Percentiles rank a stretch among this genome's conserved stretches.
These are phyloP conservation scores for Sinocyclocheilus rhinocerous DNA, from an alignment of 2,113 vertebrate species.

Conservation along the genomic window DNA sequence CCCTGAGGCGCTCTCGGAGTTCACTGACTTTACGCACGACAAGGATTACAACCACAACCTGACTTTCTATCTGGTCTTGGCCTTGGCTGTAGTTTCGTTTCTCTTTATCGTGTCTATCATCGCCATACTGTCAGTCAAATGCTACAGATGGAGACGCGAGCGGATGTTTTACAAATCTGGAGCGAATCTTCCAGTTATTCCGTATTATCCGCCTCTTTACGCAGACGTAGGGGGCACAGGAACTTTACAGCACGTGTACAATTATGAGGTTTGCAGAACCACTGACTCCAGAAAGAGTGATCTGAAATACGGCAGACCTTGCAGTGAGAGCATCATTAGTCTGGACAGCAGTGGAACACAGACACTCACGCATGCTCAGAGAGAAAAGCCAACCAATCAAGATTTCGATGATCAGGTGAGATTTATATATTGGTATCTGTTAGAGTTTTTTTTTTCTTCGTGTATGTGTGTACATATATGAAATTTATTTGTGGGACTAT, in stretches of 20 bases:
- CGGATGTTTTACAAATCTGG: neutral
- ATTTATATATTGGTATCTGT: neutral
- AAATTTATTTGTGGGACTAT: no score
- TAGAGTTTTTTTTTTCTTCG: neutral
- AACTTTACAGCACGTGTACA: slow-evolving; percentile 23
- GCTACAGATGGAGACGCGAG: slow-evolving; percentile 17
- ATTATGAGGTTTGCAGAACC: slow-evolving; percentile 21
- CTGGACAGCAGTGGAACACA: slow-evolving; percentile 1
- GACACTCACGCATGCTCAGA: neutral
- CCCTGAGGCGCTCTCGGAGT: neutral
- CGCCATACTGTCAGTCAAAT: neutral
- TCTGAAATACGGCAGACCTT: neutral
- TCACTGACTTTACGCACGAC: slow-evolving; percentile 7
- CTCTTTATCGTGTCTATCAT: slow-evolving; percentile 17
- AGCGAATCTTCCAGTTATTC: slow-evolving; percentile 5
- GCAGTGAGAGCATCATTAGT: slow-evolving; percentile 15
- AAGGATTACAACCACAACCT: slow-evolving; percentile 2
- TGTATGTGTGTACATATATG: neutral
- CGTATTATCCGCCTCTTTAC: slow-evolving; percentile 18
- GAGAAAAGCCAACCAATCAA: neutral
- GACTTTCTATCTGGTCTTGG: neutral
- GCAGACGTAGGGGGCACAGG: slow-evolving; percentile 16
- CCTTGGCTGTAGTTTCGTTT: neutral
- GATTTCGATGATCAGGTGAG: neutral
- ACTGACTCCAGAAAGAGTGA: slow-evolving; percentile 25